Evolutionary conservation across 1,140 invertebrate genomes (phyloP), one percentile per base, ranked within the genome.

Genomic region (Drosophila sucinea): DNA sequence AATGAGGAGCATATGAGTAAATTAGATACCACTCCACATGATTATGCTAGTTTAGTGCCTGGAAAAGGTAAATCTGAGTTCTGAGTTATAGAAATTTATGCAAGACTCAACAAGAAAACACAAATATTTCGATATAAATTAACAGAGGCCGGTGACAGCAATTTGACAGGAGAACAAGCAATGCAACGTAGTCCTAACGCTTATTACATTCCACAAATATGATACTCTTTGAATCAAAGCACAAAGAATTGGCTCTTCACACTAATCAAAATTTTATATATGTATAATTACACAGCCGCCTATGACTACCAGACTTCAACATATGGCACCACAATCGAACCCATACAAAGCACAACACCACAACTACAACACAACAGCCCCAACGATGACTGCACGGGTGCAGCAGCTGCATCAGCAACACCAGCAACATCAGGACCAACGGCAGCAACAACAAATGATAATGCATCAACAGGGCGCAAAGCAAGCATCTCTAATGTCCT

Each of bases 231-330:
- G 25, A 25, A 1, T 17, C 17, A 6, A 62, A 67, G 33, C 33
- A 38, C 61, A 60, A 70, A 70, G 3, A 60, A 82, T 86, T 87
- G 79, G 79, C 85, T 58, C 41, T 56, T 63, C 62, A 80, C 81
- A 73, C 80, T 90, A 90, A 86, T 69, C 68, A 67, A 86, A 73
- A 82, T 90, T 82, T 71, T 64, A 38, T 87, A 63, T 82, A 70
- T 63, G 27, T 86, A 64, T 83, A 70, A 67, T 54, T 60, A 54
- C 75, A 72, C 74, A 91, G 90, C 90, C 90, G 78, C 84, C 80
- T 89, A 90, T 82, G 90, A 91, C 74, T 91, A 91, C 84, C 78
- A 91, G 90, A 79, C 83, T 81, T 71, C 90, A 81, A 80, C 86
- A 86, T 91, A 91, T 91, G 90, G 81, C 79, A 83, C 90, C 72